These are phyloP conservation scores for Tupaia chinensis DNA, from an alignment of 2,113 vertebrate genomes.

Conservation along the genomic window DNA sequence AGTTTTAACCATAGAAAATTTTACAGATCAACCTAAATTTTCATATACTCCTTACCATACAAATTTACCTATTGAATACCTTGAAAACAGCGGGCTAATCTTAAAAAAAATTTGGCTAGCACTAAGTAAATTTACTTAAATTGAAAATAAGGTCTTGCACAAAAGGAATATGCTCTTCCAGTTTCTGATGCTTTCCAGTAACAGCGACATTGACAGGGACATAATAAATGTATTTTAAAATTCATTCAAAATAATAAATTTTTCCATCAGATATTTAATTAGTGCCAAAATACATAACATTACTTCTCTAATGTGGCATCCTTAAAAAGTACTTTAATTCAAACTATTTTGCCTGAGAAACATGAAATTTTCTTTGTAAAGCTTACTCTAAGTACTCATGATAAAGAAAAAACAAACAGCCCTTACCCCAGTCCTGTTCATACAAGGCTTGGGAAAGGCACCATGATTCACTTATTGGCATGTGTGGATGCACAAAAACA, in stretches of 20 bases:
- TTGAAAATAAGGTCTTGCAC: background rate
- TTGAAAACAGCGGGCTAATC: conserved; percentile 8
- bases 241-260: conserved; percentile 15
- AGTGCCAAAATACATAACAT: conserved; percentile 45
- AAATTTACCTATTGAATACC: conserved; percentile 20
- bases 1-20: background rate
- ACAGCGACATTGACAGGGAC: background rate
- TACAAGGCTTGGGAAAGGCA: conserved; percentile 94
- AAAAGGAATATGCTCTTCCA: background rate
- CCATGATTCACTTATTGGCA: conserved; percentile 91
- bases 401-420: conserved; percentile 83
- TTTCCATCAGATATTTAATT: conserved; percentile 40
- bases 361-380: conserved; percentile 87
- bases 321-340: conserved; percentile 52
- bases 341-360: conserved; percentile 88
- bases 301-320: conserved; percentile 36
- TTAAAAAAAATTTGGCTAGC: conserved; percentile 38
- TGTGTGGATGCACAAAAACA: conserved; percentile 91
- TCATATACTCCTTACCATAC: background rate
- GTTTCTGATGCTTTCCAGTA: background rate
- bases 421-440: conserved; percentile 93
- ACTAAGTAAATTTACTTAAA: conserved; percentile 6
- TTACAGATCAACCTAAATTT: background rate
- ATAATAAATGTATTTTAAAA: background rate
- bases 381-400: conserved; percentile 81